These are phyloP conservation scores for Pristionchus exspectatus DNA, from an alignment of 2,888 invertebrate species.

Conservation along the genomic window DNA sequence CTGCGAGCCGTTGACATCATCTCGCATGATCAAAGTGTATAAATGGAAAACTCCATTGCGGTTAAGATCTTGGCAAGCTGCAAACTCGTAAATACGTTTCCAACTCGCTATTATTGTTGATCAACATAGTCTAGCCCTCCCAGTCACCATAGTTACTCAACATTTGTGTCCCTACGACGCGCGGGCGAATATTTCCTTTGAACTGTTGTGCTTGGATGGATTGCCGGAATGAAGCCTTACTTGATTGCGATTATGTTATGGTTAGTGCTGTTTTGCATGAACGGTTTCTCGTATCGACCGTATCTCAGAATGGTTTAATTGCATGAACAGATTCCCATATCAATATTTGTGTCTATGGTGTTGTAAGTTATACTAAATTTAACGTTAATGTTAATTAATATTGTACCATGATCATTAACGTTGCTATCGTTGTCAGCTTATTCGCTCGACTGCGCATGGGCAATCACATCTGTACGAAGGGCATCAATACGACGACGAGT, in stretches of 20 bases:
- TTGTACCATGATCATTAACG: not conserved
- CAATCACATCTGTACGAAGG: not conserved
- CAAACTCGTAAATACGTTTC: not conserved
- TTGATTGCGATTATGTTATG: not conserved
- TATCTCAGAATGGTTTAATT: not conserved
- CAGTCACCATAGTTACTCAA: slow-evolving; percentile 1
- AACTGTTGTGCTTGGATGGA: not conserved
- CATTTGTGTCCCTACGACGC: not conserved
- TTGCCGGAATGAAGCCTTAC: not conserved
- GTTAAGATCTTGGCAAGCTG: not conserved
- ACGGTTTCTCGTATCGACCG: not conserved
- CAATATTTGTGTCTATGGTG: not conserved
- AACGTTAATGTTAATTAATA: not conserved
- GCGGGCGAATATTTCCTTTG: not conserved
- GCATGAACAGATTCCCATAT: not conserved
- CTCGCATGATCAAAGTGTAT: too few relatives aligned
- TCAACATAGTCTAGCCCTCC: not conserved
- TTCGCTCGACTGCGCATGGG: slow-evolving; percentile 10
- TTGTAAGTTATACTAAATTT: not conserved
- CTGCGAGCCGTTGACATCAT: too few relatives aligned
- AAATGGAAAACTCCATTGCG: too few relatives aligned
- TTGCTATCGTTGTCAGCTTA: not conserved
- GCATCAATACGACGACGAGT: not conserved
- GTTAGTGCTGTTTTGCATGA: not conserved
- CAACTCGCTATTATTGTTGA: not conserved